Base-by-base conservation (phyloP, 2,113 vertebrate genomes). In the Synchiropus splendidus region DNA sequence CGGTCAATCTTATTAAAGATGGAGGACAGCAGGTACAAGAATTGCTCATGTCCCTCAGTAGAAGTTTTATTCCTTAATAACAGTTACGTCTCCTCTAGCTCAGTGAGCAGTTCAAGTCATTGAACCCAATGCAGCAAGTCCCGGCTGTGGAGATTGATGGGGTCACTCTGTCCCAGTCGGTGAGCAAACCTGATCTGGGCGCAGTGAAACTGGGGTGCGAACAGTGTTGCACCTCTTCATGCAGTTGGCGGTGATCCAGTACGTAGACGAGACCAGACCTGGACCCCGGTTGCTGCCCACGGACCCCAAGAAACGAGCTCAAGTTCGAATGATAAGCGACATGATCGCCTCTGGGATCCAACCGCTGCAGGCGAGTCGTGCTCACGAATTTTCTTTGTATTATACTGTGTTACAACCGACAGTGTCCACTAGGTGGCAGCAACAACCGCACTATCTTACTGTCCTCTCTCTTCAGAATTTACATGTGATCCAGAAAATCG, bases 101-200 rank as follows among this genome's bases (percentile, higher is more conserved):
- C 34, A 82, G 87, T 17, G 37, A 86, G 33, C 76, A 90, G 47
- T 97, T 85, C 79, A 86, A 84, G 79, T 31, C 54, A 21, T n/a
- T 94, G 46, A 99, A 97, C 71, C 92, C 95, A 43, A 96, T 98
- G 93, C 84, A 85, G 58, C 94, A 99, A 84, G 92, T 98, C 12
- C 93, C 95, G 48, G 74, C 79, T 36, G 74, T 99, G 62, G 86
- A 83, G 77, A 95, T 97, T 6, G 92, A 99, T 70, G 93, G 87
- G 16, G 64, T 90, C 68, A 88, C 59, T 35, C 72, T 97, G 12
- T 79, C 81, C 61, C 94, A 99, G 62, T 99, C 95, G 0, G 95
- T 99, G 73, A 94, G 91, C 17, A 27, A 14, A 21, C 32, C 9
- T 38, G n/a, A n/a, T n/a, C n/a, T n/a, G n/a, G n/a, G n/a, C n/a